Evolutionary conservation across 2,888 invertebrate species (phyloP).

Genomic region (Lamellibrachia columna): DNA sequence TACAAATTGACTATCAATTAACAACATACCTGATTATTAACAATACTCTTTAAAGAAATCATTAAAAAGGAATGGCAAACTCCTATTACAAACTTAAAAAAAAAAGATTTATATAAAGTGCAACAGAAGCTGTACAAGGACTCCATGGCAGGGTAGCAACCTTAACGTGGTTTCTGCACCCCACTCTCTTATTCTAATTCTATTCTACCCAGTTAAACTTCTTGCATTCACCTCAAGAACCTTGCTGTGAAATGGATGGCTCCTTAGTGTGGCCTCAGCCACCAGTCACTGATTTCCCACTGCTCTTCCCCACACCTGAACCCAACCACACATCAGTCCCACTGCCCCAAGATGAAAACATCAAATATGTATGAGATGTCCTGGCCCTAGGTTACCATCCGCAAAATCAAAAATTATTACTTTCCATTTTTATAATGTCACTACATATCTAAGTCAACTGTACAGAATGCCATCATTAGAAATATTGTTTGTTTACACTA

Average conservation of each 20-base stretch:
- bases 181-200: neutral
- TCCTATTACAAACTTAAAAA: neutral
- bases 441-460: neutral
- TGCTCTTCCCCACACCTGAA: neutral
- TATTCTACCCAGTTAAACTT: neutral
- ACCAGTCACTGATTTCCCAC: neutral
- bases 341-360: neutral
- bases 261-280: neutral
- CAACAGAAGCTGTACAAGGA: neutral
- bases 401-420: neutral
- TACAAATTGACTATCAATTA: neutral
- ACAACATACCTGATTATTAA: neutral
- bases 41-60: neutral
- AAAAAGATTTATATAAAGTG: too few relatives aligned
- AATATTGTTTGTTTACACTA: neutral
- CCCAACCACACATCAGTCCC: neutral
- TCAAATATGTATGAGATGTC: neutral
- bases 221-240: neutral
- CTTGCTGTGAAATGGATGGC: neutral
- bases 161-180: neutral
- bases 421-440: neutral
- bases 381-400: neutral
- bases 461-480: neutral
- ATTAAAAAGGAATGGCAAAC: neutral
- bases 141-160: neutral